Percentiles rank a stretch among this genome's conserved stretches.
Conservation (phyloP, 2,888 invertebrate species). For the Reticulitermes lucifugus region DNA sequence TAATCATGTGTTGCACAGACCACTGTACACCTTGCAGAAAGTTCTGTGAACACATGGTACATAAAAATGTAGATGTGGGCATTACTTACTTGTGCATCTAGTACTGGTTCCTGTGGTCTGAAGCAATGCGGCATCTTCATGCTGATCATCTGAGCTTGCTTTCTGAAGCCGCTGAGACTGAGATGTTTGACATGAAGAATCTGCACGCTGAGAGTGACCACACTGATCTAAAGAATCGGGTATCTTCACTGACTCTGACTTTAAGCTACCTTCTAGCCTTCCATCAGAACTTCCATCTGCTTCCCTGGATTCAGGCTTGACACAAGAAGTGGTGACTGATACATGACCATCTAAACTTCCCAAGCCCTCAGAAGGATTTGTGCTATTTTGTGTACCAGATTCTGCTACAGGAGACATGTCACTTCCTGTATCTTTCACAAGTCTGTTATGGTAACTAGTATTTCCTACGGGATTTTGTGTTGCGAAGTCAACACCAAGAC, state of each 20-base stretch:
- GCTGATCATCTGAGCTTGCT: background rate
- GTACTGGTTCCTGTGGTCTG: conserved; percentile 25
- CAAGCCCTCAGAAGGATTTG: background rate
- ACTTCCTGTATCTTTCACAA: conserved; percentile 18
- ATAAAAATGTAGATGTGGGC: background rate
- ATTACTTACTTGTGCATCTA: conserved; percentile 31
- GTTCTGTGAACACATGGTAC: too few relatives aligned
- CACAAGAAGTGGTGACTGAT: background rate
- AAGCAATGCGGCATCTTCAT: background rate
- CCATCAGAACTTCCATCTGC: background rate
- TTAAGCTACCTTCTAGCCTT: background rate
- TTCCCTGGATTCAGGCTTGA: background rate
- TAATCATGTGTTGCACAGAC: too few relatives aligned
- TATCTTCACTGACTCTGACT: background rate
- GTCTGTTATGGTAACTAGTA: conserved; percentile 21
- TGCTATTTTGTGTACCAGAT: background rate
- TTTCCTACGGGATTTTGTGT: background rate
- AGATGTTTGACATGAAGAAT: conserved; percentile 9
- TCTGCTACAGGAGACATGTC: background rate
- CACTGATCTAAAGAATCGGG: background rate
- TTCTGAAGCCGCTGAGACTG: conserved; percentile 4
- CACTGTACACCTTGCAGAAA: too few relatives aligned
- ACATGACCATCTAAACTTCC: background rate
- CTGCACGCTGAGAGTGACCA: background rate
- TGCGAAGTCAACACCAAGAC: conserved; percentile 29